A percentile compares a stretch with the other conserved stretches of the same genome.
These are phyloP conservation scores for Microcaecilia unicolor DNA, from an alignment of 2,797 vertebrate genomes.

Conservation along the genomic window DNA sequence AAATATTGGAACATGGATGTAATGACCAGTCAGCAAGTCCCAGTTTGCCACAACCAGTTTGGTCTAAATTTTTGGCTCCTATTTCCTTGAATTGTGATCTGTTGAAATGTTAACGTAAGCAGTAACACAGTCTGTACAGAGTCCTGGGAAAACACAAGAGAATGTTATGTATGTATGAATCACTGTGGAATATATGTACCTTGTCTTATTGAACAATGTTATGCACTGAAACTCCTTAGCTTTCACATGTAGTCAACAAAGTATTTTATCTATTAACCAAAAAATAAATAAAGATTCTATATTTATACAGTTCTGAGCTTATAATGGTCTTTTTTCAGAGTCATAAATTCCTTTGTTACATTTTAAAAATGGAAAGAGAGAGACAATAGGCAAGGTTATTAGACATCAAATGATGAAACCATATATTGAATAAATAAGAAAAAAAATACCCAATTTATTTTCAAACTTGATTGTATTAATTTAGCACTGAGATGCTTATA, in stretches of 20 bases:
- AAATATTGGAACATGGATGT: too few relatives aligned
- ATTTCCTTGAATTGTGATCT: neutral
- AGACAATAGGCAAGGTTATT: too few relatives aligned
- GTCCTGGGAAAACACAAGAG: neutral
- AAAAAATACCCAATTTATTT: too few relatives aligned
- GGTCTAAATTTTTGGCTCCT: neutral
- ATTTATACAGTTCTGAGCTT: constrained; percentile 47
- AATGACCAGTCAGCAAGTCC: neutral
- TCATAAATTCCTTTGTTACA: too few relatives aligned
- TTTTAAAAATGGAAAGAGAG: too few relatives aligned
- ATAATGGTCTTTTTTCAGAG: too few relatives aligned
- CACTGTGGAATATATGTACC: constrained; percentile 22
- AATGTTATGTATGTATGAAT: constrained; percentile 3
- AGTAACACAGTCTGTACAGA: too few relatives aligned
- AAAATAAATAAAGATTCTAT: constrained; percentile 49
- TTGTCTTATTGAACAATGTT: constrained; percentile 40
- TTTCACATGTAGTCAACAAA: constrained; percentile 45
- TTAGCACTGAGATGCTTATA: too few relatives aligned
- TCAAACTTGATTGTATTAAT: too few relatives aligned
- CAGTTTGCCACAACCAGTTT: neutral
- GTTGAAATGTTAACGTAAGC: too few relatives aligned
- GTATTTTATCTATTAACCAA: constrained; percentile 56
- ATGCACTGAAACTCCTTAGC: constrained; percentile 47
- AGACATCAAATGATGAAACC: too few relatives aligned
- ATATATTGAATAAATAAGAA: too few relatives aligned